These are phyloP conservation scores for Platysternon megacephalum DNA, from an alignment of 2,113 vertebrate genomes.

Conservation along the genomic window DNA sequence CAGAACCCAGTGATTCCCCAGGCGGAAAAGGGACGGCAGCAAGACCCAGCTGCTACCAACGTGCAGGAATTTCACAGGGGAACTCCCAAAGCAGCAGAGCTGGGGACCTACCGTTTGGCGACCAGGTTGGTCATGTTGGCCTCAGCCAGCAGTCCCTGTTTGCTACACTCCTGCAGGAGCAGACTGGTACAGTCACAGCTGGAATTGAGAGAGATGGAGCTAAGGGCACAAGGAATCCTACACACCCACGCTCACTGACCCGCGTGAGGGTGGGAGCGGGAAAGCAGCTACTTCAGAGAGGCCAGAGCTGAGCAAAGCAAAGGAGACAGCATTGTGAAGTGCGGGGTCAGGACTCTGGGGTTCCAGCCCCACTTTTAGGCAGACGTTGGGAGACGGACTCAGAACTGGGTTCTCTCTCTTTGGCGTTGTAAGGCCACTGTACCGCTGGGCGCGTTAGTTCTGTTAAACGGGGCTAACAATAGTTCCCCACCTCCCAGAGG, in stretches of 20 bases:
- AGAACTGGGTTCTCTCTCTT: neutral
- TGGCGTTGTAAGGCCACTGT: neutral
- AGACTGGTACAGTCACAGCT: conserved; percentile 94
- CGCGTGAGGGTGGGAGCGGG: neutral
- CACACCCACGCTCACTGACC: neutral
- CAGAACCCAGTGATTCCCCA: neutral
- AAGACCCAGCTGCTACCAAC: neutral
- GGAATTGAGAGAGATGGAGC: conserved; percentile 3
- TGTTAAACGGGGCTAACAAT: neutral
- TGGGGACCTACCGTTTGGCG: conserved; percentile 86
- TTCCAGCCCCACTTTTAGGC: neutral
- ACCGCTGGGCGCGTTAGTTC: neutral
- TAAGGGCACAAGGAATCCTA: neutral
- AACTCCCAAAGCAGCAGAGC: neutral
- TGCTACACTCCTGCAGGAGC: conserved; percentile 94
- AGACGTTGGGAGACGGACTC: too few relatives aligned
- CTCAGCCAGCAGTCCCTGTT: conserved; percentile 93
- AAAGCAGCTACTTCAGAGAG: neutral
- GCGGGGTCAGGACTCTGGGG: neutral
- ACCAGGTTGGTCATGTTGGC: conserved; percentile 85
- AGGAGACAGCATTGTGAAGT: neutral
- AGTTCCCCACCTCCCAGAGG: neutral
- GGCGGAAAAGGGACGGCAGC: neutral
- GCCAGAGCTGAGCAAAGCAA: neutral
- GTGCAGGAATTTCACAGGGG: neutral